Percentiles rank a stretch among this genome's conserved stretches.
Evolutionary conservation across 2,888 invertebrate genomes (phyloP).

Genomic region (Coenonympha glycerion): DNA sequence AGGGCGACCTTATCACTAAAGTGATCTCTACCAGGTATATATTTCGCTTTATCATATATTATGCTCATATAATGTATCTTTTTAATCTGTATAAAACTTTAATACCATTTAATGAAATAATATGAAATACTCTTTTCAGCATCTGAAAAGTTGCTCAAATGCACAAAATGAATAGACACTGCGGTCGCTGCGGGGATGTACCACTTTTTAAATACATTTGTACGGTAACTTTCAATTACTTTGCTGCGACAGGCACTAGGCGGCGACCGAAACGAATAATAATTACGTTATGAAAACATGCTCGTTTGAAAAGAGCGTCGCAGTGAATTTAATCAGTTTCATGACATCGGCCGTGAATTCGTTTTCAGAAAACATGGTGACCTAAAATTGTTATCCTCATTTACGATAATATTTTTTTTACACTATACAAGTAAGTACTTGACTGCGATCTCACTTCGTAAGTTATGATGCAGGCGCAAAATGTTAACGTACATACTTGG

Average conservation of each 20-base stretch:
- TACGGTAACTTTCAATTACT: conserved; percentile 9
- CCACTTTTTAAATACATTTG: conserved; percentile 5
- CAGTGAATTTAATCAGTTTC: conserved; percentile 10
- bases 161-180: not conserved
- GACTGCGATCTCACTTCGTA: no score
- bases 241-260: not conserved
- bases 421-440: no score
- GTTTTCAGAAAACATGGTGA: not conserved
- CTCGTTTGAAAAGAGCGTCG: conserved; percentile 16
- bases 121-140: not conserved
- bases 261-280: not conserved
- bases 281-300: conserved; percentile 16
- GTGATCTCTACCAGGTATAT: no score
- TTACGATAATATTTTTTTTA: no score
- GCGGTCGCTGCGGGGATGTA: not conserved
- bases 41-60: no score
- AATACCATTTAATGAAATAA: no score
- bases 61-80: no score
- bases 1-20: no score
- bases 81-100: no score
- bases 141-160: not conserved
- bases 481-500: no score
- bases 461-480: no score
- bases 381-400: no score
- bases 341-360: conserved; percentile 1